Percentiles rank a stretch among this genome's conserved stretches.
phyloP scores from a whole-genome alignment of 2,888 invertebrate genomes.

The Sicus ferrugineus region DNA sequence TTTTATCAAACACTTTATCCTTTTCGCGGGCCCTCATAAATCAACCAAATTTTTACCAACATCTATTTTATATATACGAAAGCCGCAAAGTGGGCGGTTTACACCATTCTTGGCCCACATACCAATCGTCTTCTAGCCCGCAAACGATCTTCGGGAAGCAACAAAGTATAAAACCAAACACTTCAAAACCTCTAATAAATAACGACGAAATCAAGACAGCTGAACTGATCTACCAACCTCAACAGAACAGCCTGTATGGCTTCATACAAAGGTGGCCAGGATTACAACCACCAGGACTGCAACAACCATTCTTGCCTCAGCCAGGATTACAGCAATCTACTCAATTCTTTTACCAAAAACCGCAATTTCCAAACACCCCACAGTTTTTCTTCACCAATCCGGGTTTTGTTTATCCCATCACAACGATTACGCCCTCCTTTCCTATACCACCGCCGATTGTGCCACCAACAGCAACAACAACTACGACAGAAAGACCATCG shows the following conservation, averaged over 20 bases:
- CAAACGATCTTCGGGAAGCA: neutral
- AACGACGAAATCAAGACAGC: neutral
- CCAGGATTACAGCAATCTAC: slow-evolving; percentile 1
- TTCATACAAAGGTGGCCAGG: neutral
- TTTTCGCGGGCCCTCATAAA: slow-evolving; percentile 11
- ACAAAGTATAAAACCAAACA: neutral
- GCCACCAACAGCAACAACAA: slow-evolving; percentile 29
- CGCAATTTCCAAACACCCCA: neutral
- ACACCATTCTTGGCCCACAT: too few relatives aligned
- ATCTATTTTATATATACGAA: neutral
- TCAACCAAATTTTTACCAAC: neutral
- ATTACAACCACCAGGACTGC: neutral
- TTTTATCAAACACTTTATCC: neutral
- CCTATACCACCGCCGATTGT: slow-evolving; percentile 15
- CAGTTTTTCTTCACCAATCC: slow-evolving; percentile 25
- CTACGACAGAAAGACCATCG: slow-evolving; percentile 40
- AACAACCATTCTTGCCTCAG: neutral
- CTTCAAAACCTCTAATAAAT: neutral
- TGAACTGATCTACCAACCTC: neutral
- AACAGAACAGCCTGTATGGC: neutral
- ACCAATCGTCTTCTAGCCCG: neutral
- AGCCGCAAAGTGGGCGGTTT: slow-evolving; percentile 60
- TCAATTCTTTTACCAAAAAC: slow-evolving; percentile 11
- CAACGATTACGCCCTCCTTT: slow-evolving; percentile 32
- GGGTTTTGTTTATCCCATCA: slow-evolving; percentile 16